Base-by-base conservation (phyloP, 2,888 invertebrate genomes). In the Phaedon cochleariae region DNA sequence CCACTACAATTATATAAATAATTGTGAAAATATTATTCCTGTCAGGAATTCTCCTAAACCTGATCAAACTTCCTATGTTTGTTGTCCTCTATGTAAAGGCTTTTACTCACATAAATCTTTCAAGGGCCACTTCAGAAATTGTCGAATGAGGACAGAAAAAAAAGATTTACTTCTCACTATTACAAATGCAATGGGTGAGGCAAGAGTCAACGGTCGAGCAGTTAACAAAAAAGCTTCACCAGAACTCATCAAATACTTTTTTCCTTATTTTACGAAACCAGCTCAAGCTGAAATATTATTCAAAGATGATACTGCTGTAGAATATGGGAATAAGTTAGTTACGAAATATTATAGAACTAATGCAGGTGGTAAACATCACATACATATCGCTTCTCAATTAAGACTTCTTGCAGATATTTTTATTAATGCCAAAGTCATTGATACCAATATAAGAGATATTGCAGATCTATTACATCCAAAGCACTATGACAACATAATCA, bases 41-140 rank as follows among this genome's bases (percentile, higher is more conserved):
- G 54, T 54, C 31, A 26, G 31, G n/a, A 29, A 54, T 4, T 31
- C 54, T 5, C 34, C 26, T 17, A 29, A 54, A 31, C 54, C 54
- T 18, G 54, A 54, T 54, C 59, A 48, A 4, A 48, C 48, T 15
- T 48, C 2, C 48, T 15, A 17, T 17, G 3, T 48, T 48, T 10
- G 3, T 15, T 48, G 48, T 48, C 48, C 48, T 2, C 7, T 15
- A 2, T 48, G 48, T 9, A 48, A 48, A 48, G 48, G 48, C 15
- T 48, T 15, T 17, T 48, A 15, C 17, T 48, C 48, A 2, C 7
- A 48, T 4, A 48, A 48, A 48, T 15, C 2, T 6, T 48, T 48
- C 18, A 48, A 48, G 1, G 2, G 17, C 18, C 48, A 15, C 17
- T 17, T 48, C 18, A 48, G 9, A 15, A 15, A 48, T 9, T 48